Conservation (phyloP, 2,888 invertebrate species). For the Diarsia brunnea region DNA sequence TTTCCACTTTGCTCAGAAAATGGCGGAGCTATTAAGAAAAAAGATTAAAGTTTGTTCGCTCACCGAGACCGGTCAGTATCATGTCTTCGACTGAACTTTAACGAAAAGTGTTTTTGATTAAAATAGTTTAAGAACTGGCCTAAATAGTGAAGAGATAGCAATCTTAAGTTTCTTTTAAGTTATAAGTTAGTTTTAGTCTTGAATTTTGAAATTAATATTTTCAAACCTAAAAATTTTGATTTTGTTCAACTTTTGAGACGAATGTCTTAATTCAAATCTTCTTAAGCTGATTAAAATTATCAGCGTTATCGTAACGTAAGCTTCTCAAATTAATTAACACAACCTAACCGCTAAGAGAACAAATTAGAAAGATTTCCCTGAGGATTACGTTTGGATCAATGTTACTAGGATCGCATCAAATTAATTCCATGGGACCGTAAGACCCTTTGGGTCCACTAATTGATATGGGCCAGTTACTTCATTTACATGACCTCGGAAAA, state of each 20-base stretch:
- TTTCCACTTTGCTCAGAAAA: constrained; percentile 46
- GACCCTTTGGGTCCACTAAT: constrained; percentile 50
- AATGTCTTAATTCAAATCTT: constrained; percentile 15
- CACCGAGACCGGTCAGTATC: constrained; percentile 20
- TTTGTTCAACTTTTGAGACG: constrained; percentile 5
- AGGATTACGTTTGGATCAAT: constrained; percentile 58
- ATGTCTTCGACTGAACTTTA: constrained; percentile 19
- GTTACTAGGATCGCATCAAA: constrained; percentile 48
- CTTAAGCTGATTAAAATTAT: constrained; percentile 26
- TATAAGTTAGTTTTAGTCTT: constrained; percentile 18
- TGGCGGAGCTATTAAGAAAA: constrained; percentile 47
- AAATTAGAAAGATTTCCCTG: constrained; percentile 51
- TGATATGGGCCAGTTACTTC: constrained; percentile 52
- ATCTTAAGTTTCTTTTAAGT: constrained; percentile 31
- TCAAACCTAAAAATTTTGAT: background rate
- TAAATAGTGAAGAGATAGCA: constrained; percentile 44
- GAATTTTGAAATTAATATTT: constrained; percentile 13
- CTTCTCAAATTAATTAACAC: constrained; percentile 45
- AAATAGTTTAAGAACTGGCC: constrained; percentile 44
- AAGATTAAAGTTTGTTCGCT: constrained; percentile 45
- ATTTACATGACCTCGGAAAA: constrained; percentile 57
- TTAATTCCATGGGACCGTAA: constrained; percentile 50
- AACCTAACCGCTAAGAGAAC: constrained; percentile 39
- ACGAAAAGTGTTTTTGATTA: constrained; percentile 53
- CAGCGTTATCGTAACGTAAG: constrained; percentile 10